Conservation (phyloP, 2,888 invertebrate species). For the Polydrusus pterygomalis region DNA sequence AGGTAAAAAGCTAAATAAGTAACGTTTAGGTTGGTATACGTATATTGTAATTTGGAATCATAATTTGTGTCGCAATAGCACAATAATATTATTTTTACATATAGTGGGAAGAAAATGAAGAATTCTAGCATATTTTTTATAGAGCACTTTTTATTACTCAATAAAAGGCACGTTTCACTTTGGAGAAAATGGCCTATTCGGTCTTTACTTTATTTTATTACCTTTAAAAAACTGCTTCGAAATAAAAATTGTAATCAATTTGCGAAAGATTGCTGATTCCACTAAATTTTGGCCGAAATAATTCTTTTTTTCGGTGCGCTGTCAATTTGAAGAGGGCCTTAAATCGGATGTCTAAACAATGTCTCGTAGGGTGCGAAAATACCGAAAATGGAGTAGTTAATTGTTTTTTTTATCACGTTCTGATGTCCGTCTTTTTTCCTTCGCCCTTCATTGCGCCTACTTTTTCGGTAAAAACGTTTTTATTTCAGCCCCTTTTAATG, state of each 20-base stretch:
- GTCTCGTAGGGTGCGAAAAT: constrained; percentile 52
- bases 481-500: constrained; percentile 46
- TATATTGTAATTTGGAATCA: too few species aligned
- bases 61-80: too few species aligned
- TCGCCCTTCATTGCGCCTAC: constrained; percentile 41
- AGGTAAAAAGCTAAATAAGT: too few species aligned
- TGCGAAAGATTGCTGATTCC: constrained; percentile 42
- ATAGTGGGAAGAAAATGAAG: not conserved
- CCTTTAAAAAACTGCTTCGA: constrained; percentile 22
- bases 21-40: too few species aligned
- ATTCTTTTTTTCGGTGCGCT: constrained; percentile 49
- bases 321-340: constrained; percentile 53
- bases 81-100: too few species aligned
- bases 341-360: constrained; percentile 53
- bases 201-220: constrained; percentile 28
- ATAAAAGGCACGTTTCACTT: constrained; percentile 12
- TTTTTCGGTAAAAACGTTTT: constrained; percentile 46
- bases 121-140: not conserved
- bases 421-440: constrained; percentile 45
- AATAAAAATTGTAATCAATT: constrained; percentile 45
- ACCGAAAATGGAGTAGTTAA: constrained; percentile 54
- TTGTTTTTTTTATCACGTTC: constrained; percentile 53
- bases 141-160: not conserved
- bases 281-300: constrained; percentile 52
- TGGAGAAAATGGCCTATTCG: constrained; percentile 17